These are phyloP conservation scores for Esox niger DNA, from an alignment of 2,113 vertebrate genomes.

Conservation along the genomic window DNA sequence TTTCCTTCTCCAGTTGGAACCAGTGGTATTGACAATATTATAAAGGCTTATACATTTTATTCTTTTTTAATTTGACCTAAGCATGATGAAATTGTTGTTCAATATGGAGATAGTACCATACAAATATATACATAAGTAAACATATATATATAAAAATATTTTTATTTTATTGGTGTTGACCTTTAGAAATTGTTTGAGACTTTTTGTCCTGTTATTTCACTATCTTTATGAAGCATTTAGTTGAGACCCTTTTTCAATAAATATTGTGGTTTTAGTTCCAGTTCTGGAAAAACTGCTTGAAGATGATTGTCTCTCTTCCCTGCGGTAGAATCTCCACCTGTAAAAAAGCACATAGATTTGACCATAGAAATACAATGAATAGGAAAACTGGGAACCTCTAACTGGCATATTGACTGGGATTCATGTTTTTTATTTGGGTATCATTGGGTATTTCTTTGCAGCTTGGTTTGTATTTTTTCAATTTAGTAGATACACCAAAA, in stretches of 20 bases:
- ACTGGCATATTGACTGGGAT: no score
- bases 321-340: conserved; percentile 91
- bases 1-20: not conserved
- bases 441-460: no score
- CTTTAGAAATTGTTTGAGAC: no score
- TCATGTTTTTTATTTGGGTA: no score
- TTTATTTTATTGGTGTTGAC: not conserved
- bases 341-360: not conserved
- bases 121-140: conserved; percentile 51
- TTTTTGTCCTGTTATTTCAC: not conserved
- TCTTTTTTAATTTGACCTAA: not conserved
- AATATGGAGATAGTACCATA: conserved; percentile 13
- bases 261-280: conserved; percentile 74
- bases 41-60: not conserved
- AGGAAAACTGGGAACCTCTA: no score
- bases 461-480: no score
- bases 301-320: conserved; percentile 83
- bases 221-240: conserved; percentile 7
- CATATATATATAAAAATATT: conserved; percentile 29
- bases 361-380: no score
- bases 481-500: no score
- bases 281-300: conserved; percentile 89
- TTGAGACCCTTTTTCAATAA: not conserved
- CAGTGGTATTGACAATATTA: not conserved
- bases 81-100: not conserved